Evolutionary conservation across 2,113 vertebrate genomes (phyloP).

Genomic region (Anhinga anhinga): DNA sequence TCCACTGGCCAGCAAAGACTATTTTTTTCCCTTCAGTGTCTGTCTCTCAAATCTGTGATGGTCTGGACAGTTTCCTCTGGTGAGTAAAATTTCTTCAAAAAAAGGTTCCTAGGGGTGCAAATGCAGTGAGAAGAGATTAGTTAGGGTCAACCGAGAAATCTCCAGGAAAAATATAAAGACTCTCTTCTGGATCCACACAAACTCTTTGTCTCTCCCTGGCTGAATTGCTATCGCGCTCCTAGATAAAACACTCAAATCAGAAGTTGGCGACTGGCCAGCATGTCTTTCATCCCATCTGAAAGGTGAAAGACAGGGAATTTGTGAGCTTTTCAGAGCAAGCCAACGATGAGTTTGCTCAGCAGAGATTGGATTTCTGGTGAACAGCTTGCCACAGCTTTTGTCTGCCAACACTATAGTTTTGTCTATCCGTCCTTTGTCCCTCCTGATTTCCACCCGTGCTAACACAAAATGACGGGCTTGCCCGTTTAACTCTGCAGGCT

Average conservation of each 20-base stretch:
- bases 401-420: background rate
- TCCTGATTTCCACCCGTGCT: background rate
- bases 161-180: background rate
- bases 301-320: constrained; percentile 2
- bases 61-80: background rate
- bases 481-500: constrained; percentile 3
- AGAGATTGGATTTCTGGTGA: constrained; percentile 4
- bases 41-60: background rate
- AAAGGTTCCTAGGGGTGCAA: background rate
- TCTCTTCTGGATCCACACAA: background rate
- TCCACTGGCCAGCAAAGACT: background rate
- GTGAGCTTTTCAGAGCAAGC: constrained; percentile 30
- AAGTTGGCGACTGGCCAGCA: background rate
- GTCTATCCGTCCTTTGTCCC: background rate
- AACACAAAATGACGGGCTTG: background rate
- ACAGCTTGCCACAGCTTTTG: constrained; percentile 24
- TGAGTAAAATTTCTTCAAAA: background rate
- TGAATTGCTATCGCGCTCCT: background rate
- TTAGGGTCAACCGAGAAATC: background rate
- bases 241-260: background rate
- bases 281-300: background rate
- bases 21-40: background rate
- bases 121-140: constrained; percentile 16
- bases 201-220: background rate
- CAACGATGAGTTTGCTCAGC: background rate